Evolutionary conservation across 2,113 vertebrate species (phyloP), one percentile per base, ranked within the genome.

Genomic region (Channa argus): DNA sequence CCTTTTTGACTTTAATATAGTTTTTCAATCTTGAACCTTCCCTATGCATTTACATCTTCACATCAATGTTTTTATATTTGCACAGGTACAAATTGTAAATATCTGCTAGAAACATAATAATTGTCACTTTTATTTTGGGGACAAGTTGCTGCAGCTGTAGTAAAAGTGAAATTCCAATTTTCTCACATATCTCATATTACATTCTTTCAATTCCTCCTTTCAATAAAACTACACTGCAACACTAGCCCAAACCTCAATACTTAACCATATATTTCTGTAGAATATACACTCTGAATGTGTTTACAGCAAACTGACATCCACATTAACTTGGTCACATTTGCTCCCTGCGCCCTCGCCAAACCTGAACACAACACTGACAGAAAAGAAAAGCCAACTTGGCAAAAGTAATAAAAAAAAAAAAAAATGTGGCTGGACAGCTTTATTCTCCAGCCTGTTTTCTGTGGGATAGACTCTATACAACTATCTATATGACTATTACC

Each of bases 251-350:
- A 86, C 87, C 82, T 79, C 86, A 85, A 63, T 54, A 63, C 51
- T 41, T 74, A 64, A 77, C 77, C 59, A 78, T 85, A 72, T 68
- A 87, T 76, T 75, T 84, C 76, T 84, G 71, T 82, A 73, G 74
- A 68, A 68, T 88, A 88, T 82, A 90, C 80, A 88, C 52, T 75
- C 84, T 73, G 79, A 83, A 39, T 77, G 69, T 91, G 89, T 93
- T 93, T 93, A 93, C 83, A 88, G 73, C 82, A 83, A 90, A 85
- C 87, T 89, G 89, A 92, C 90, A 86, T 83, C 84, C 71, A 77
- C 83, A 85, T 87, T 88, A 88, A 85, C 80, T 83, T 71, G 86
- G 83, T 83, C 79, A 65, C 71, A 87, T 88, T 73, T 70, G 72
- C 82, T 75, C 56, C 33, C 24, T 60, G 71, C 46, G 56, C 73